Conservation (phyloP, 1,140 invertebrate genomes). For the Cyphomyrmex costatus region DNA sequence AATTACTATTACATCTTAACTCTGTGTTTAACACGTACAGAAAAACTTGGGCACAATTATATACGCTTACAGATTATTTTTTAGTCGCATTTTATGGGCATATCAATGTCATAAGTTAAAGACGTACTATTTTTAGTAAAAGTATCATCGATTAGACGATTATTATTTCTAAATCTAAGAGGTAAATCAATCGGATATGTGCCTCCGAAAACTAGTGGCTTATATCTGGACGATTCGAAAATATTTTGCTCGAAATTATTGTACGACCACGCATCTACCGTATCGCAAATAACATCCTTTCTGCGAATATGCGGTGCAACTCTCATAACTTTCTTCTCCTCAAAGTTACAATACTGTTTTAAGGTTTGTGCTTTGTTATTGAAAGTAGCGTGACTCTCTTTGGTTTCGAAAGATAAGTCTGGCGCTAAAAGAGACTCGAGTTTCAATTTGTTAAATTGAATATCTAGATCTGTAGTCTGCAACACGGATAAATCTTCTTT, state of each 20-base stretch:
- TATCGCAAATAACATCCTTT: constrained; percentile 88
- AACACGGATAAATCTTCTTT: constrained; percentile 12
- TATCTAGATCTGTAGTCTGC: constrained; percentile 85
- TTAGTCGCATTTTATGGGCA: constrained; percentile 85
- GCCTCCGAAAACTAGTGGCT: constrained; percentile 92
- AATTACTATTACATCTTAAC: neutral
- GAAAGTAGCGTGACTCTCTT: constrained; percentile 3
- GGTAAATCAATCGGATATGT: constrained; percentile 93
- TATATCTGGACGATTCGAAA: constrained; percentile 81
- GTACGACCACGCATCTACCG: constrained; percentile 88
- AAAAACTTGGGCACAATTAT: neutral
- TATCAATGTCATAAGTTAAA: constrained; percentile 89
- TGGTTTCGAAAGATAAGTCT: constrained; percentile 64
- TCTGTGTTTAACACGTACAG: constrained; percentile 7
- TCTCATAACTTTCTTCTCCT: constrained; percentile 84
- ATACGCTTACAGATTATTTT: constrained; percentile 28
- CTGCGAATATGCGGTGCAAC: constrained; percentile 84
- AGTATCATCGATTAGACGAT: constrained; percentile 53
- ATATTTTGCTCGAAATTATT: constrained; percentile 34
- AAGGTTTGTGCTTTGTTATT: constrained; percentile 74
- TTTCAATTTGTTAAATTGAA: constrained; percentile 81
- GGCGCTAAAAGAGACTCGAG: constrained; percentile 74
- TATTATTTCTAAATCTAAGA: constrained; percentile 72
- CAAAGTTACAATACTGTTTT: constrained; percentile 83
- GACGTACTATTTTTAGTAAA: constrained; percentile 64